Base-by-base conservation (phyloP, 2,113 vertebrate species). In the Cyprinodon variegatus region DNA sequence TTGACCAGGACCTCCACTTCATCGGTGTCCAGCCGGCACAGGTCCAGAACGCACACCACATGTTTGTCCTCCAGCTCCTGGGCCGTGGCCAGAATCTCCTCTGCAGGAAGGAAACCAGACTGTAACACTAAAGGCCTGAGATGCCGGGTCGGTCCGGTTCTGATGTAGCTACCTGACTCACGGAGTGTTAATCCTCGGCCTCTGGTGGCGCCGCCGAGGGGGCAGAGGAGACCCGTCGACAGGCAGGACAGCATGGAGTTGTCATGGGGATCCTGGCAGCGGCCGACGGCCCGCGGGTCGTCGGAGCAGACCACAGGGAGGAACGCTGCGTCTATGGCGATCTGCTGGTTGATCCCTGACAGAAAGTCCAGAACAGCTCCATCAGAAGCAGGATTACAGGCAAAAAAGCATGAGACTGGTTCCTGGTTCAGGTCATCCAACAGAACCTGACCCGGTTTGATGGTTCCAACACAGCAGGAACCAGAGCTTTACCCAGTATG, bases 281-380 rank as follows among this genome's bases (percentile, higher is more conserved):
- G 81, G 14, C 86, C 91, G 29, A 91, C 93, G 43, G 87, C 94
- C 72, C 91, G 88, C 75, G 78, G 95, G 62, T 95, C 93, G 2
- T 93, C 89, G 38, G 90, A 84, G 46, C 86, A 91, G 74, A 88
- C 78, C 0, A 96, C 74, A 0, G 96, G 96, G 59, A 96, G 83
- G 82, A 95, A 97, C 0, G 94, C 88, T 72, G 95, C 94, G 71
- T 97, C 94, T 1, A 97, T 83, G 6, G 97, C 96, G 9, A 94
- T 82, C 68, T 96, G 91, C 11, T 95, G 95, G 86, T 98, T 97
- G 76, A 98, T 89, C 41, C 96, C 96, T 98, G 86, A 17, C 66
- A 83, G 81, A 81, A 85, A 90, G 70, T 70, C 40, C 29, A 65
- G 22, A 46, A 67, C 45, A 39, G 29, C 29, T 29, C 29, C 1